Percentiles rank a stretch among this genome's conserved stretches.
Conservation (phyloP, 1,140 invertebrate genomes). For the Dinothrombium tinctorium region DNA sequence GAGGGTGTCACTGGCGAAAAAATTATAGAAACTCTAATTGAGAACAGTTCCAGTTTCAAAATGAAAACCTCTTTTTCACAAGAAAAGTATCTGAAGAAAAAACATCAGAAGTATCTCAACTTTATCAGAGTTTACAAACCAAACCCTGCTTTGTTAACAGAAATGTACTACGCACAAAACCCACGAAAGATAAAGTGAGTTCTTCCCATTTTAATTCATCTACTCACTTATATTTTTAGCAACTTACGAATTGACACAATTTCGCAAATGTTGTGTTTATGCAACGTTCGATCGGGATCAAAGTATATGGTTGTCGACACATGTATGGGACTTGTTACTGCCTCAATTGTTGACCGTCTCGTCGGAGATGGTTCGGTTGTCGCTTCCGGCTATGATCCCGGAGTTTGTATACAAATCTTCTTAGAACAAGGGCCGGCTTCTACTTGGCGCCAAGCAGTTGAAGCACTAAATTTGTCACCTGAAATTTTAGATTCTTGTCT, state of each 20-base stretch:
- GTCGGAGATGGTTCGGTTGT: constrained; percentile 34
- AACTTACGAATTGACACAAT: constrained; percentile 55
- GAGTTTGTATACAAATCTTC: constrained; percentile 39
- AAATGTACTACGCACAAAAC: constrained; percentile 52
- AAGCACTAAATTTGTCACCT: constrained; percentile 37
- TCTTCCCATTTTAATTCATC: no score
- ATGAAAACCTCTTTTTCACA: constrained; percentile 11
- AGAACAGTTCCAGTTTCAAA: constrained; percentile 11
- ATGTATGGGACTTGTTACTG: constrained; percentile 52
- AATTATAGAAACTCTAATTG: constrained; percentile 8
- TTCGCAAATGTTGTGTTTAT: constrained; percentile 54
- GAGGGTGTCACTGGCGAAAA: constrained; percentile 25
- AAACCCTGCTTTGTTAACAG: constrained; percentile 40
- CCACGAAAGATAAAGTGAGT: constrained; percentile 45
- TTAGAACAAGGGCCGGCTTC: constrained; percentile 22
- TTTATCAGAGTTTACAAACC: constrained; percentile 28
- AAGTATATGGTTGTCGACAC: constrained; percentile 65
- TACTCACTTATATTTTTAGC: no score
- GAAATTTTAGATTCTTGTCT: constrained; percentile 15
- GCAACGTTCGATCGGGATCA: constrained; percentile 49
- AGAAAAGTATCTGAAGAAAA: constrained; percentile 13
- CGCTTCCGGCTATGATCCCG: not conserved
- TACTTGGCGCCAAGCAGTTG: constrained; percentile 23
- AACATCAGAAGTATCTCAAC: constrained; percentile 10
- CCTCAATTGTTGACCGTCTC: constrained; percentile 39